Conservation (phyloP, 2,888 invertebrate genomes). For the Gortyna flavago region DNA sequence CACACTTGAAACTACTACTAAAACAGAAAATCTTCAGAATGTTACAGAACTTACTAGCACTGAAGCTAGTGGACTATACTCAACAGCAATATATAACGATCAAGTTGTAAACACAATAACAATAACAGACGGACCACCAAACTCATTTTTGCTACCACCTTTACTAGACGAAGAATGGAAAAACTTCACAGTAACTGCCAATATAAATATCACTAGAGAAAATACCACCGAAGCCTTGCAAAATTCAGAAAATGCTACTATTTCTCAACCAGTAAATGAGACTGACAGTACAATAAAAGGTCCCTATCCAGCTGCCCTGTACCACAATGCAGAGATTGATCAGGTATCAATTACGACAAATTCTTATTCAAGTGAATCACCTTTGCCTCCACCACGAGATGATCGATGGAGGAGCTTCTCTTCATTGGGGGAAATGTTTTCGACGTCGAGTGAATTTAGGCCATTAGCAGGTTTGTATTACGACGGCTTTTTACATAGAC, state of each 20-base stretch:
- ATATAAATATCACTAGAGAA: slow-evolving; percentile 48
- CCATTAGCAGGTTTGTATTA: slow-evolving; percentile 87
- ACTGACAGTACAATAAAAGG: slow-evolving; percentile 67
- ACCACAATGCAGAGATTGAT: slow-evolving; percentile 78
- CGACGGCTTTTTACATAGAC: slow-evolving; percentile 84
- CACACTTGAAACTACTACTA: neutral
- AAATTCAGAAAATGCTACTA: slow-evolving; percentile 41
- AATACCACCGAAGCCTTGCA: slow-evolving; percentile 39
- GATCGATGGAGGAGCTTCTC: slow-evolving; percentile 81
- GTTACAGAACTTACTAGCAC: slow-evolving; percentile 46
- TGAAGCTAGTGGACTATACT: slow-evolving; percentile 47
- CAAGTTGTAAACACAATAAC: slow-evolving; percentile 52
- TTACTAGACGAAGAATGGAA: slow-evolving; percentile 67
- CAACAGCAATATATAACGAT: slow-evolving; percentile 57
- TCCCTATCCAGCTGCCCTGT: slow-evolving; percentile 75
- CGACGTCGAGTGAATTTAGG: slow-evolving; percentile 76
- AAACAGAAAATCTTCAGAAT: slow-evolving; percentile 32
- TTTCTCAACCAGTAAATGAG: slow-evolving; percentile 57
- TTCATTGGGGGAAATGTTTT: slow-evolving; percentile 68
- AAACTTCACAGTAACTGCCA: slow-evolving; percentile 68
- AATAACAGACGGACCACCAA: slow-evolving; percentile 37
- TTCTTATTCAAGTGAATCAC: slow-evolving; percentile 76
- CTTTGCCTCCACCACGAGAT: slow-evolving; percentile 73
- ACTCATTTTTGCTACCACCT: slow-evolving; percentile 62
- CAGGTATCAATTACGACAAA: slow-evolving; percentile 82